Percentiles rank a stretch among this genome's conserved stretches.
Conservation (phyloP, 2,888 invertebrate genomes). For the Drosophila acutilabella region DNA sequence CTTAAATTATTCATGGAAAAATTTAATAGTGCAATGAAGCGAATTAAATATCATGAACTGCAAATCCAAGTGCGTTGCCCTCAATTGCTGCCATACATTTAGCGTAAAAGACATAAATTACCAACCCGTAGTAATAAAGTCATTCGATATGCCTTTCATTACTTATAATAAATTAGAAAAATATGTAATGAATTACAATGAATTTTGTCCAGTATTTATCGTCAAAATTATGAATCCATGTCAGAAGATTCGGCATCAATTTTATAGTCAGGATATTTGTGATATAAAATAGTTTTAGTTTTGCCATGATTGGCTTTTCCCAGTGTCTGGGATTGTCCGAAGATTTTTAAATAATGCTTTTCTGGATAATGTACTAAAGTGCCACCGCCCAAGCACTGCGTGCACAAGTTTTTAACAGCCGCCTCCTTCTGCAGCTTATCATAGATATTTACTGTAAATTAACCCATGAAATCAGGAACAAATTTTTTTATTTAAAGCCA, state of each 20-base stretch:
- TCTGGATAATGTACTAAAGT: constrained; percentile 45
- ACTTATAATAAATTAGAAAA: not conserved
- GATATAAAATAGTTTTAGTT: constrained; percentile 36
- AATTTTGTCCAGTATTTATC: not conserved
- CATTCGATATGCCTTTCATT: not conserved
- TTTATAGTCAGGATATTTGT: constrained; percentile 25
- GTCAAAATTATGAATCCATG: constrained; percentile 10
- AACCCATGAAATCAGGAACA: too few species aligned
- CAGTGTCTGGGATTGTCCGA: constrained; percentile 50
- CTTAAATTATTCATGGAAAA: constrained; percentile 4
- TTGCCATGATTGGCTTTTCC: constrained; percentile 63
- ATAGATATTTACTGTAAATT: constrained; percentile 53
- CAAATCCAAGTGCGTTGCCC: constrained; percentile 15
- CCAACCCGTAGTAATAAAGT: too few species aligned
- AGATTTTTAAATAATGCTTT: constrained; percentile 58
- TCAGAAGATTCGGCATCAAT: constrained; percentile 57
- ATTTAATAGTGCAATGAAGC: constrained; percentile 5
- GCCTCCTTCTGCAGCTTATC: constrained; percentile 56
- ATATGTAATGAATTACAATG: not conserved
- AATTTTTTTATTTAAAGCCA: not conserved
- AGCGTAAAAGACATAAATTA: too few species aligned
- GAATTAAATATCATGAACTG: constrained; percentile 1
- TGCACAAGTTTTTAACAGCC: constrained; percentile 40
- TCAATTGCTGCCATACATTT: not conserved
- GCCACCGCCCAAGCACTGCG: constrained; percentile 64